phyloP scores from a whole-genome alignment of 37 sponge, comb jelly and placozoan species.

The Geodia barretti region DNA sequence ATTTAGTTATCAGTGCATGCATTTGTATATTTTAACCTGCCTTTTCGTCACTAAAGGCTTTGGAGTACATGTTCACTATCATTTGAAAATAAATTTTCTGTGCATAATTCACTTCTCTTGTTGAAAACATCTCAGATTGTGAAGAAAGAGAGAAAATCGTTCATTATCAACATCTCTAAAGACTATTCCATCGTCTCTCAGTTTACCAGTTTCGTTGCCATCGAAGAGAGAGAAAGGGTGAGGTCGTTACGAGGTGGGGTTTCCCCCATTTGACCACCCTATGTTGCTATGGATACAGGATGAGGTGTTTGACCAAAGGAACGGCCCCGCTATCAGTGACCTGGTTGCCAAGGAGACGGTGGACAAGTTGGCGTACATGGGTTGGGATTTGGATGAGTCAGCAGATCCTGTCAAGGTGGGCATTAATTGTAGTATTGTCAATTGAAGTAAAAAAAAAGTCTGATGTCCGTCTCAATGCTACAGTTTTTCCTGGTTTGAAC shows the following conservation, averaged over 20 bases:
- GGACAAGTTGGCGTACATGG: conserved; percentile 90
- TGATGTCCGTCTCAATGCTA: too few relatives aligned
- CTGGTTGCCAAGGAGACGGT: conserved; percentile 77
- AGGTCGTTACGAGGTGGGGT: background rate
- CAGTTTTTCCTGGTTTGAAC: background rate
- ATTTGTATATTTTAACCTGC: background rate
- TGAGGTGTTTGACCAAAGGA: conserved; percentile 74
- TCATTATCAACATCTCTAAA: conserved; percentile 88
- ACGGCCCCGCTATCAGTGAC: conserved; percentile 82
- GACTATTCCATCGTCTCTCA: conserved; percentile 95
- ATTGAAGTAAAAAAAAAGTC: too few relatives aligned
- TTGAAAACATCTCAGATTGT: too few relatives aligned
- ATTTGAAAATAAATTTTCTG: background rate
- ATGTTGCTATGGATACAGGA: conserved; percentile 40
- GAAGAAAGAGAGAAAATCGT: conserved; percentile 80
- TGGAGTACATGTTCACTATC: background rate
- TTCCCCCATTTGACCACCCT: background rate
- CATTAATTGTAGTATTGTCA: background rate
- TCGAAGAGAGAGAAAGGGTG: conserved; percentile 93
- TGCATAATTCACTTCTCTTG: too few relatives aligned
- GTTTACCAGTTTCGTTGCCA: conserved; percentile 99
- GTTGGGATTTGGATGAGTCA: conserved; percentile 74
- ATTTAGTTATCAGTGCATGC: background rate
- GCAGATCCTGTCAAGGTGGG: conserved; percentile 65
- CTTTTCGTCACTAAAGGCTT: background rate